phyloP scores from a whole-genome alignment of 2,113 vertebrate species.

The Callospermophilus lateralis region DNA sequence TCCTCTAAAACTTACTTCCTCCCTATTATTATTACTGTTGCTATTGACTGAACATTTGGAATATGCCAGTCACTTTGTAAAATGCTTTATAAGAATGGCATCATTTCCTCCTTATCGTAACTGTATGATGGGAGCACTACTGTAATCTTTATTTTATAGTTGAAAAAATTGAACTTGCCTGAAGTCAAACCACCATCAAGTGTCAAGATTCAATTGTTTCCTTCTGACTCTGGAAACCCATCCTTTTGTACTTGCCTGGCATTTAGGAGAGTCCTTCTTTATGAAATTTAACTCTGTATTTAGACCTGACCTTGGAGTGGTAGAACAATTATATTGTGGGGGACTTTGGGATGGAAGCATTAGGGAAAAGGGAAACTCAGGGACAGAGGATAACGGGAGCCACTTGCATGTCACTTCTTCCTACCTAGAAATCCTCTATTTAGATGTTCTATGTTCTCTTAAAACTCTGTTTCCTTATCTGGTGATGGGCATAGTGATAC shows the following conservation, averaged over 20 bases:
- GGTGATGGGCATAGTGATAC: not conserved
- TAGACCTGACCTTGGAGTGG: not conserved
- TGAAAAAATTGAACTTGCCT: not conserved
- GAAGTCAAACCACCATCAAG: not conserved
- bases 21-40: not conserved
- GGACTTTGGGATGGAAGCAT: not conserved
- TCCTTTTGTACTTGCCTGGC: not conserved
- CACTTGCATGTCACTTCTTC: not conserved
- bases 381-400: not conserved
- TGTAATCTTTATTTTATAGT: not conserved
- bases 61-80: not conserved
- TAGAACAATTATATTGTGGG: not conserved
- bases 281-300: not conserved
- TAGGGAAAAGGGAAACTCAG: not conserved
- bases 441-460: not conserved
- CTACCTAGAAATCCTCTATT: not conserved
- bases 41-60: not conserved
- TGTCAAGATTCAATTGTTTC: not conserved
- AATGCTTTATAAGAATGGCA: not conserved
- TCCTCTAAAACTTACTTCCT: conserved; percentile 18
- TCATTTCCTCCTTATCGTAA: not conserved
- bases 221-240: not conserved
- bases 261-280: not conserved
- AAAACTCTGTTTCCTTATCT: not conserved
- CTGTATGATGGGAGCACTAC: not conserved